phyloP scores from a whole-genome alignment of 2,113 vertebrate genomes.

The Urocolius indicus region DNA sequence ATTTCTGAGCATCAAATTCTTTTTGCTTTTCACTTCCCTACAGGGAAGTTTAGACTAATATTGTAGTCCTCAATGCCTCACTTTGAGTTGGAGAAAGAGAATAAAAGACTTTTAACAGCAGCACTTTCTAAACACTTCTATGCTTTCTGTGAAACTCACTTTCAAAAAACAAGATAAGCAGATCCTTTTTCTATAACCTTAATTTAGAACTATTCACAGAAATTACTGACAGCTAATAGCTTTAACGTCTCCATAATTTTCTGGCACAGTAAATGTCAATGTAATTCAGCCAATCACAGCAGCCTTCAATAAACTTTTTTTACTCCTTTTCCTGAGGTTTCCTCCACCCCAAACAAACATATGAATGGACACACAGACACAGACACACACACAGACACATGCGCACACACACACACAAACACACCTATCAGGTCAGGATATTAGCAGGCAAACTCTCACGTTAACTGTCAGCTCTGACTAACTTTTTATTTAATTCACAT shows the following conservation, averaged over 20 bases:
- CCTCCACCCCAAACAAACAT: accelerated
- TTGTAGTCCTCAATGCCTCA: background rate
- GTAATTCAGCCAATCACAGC: background rate
- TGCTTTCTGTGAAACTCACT: background rate
- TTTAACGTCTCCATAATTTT: constrained; percentile 26
- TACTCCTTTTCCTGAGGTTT: background rate
- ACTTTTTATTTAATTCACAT: background rate
- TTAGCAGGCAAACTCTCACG: background rate
- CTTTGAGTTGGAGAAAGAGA: background rate
- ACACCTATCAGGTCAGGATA: background rate
- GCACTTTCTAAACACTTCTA: background rate
- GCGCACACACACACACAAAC: accelerated
- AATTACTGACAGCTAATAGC: constrained; percentile 13
- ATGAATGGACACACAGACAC: no score
- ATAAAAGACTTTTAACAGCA: background rate
- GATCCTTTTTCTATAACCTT: background rate
- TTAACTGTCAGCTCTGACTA: background rate
- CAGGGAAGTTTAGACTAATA: background rate
- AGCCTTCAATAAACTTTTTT: background rate
- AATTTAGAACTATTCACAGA: constrained; percentile 13
- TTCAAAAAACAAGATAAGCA: background rate
- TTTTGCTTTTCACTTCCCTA: background rate
- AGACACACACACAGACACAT: no score
- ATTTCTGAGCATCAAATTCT: background rate
- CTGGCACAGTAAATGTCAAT: background rate